phyloP scores from a whole-genome alignment of 2,113 vertebrate species.

The Poeciliopsis turrubarensis region DNA sequence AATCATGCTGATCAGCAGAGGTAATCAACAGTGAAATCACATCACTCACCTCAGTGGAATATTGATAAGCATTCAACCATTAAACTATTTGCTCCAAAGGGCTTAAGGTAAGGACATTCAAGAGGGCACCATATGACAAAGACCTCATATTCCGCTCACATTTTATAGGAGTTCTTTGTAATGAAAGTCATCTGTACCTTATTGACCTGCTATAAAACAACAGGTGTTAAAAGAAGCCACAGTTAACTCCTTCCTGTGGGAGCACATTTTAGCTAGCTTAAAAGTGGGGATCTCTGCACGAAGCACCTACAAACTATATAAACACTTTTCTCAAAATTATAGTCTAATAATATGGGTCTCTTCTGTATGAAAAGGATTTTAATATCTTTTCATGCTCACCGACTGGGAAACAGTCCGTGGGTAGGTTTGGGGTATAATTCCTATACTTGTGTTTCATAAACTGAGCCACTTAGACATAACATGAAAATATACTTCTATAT shows the following conservation, averaged over 20 bases:
- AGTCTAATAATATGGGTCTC: conserved; percentile 19
- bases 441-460: conserved; percentile 17
- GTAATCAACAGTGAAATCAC: conserved; percentile 80
- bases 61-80: conserved; percentile 75
- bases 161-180: conserved; percentile 50
- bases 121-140: conserved; percentile 48
- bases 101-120: conserved; percentile 64
- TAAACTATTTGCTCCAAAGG: conserved; percentile 71
- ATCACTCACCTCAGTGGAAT: conserved; percentile 69
- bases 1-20: conserved; percentile 71
- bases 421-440: background rate
- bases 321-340: conserved; percentile 33
- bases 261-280: conserved; percentile 35
- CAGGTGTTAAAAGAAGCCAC: conserved; percentile 45
- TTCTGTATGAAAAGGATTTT: conserved; percentile 7
- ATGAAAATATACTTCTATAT: background rate
- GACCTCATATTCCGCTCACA: conserved; percentile 16
- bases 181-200: conserved; percentile 41
- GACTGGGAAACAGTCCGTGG: conserved; percentile 4
- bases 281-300: conserved; percentile 18
- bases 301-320: conserved; percentile 32
- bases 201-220: conserved; percentile 52
- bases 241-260: conserved; percentile 38
- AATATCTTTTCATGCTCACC: background rate
- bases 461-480: conserved; percentile 21